Conservation (phyloP, 2,113 vertebrate species). For the Ia io region DNA sequence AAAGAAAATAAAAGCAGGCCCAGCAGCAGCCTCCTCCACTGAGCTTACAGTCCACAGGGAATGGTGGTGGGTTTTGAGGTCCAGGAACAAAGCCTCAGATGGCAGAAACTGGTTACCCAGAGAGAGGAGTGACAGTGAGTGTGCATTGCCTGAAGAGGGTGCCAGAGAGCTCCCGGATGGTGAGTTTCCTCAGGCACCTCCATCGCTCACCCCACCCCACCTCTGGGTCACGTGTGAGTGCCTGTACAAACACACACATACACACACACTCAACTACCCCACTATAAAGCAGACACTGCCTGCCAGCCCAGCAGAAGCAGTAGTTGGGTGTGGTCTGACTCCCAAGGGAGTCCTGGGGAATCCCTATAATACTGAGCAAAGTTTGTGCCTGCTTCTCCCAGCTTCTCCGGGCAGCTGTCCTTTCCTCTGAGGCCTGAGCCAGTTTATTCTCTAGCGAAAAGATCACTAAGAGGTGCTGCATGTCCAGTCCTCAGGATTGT, state of each 20-base stretch:
- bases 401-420: neutral
- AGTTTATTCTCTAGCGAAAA: neutral
- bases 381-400: neutral
- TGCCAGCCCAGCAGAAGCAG: neutral
- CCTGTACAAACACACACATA: neutral
- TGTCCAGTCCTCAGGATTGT: neutral
- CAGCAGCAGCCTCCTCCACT: neutral
- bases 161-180: constrained; percentile 52
- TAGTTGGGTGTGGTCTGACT: constrained; percentile 36
- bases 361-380: constrained; percentile 47
- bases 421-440: neutral
- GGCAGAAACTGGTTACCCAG: neutral
- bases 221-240: neutral
- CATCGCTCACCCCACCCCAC: too few species aligned
- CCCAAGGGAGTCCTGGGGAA: constrained; percentile 56
- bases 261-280: neutral
- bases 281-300: neutral
- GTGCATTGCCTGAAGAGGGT: constrained; percentile 56
- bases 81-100: neutral
- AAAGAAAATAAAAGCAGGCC: neutral
- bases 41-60: neutral
- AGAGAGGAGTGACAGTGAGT: neutral
- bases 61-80: constrained; percentile 32
- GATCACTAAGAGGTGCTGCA: neutral
- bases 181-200: neutral